Conservation (phyloP, 2,888 invertebrate genomes). For the Drosophila atripex region DNA sequence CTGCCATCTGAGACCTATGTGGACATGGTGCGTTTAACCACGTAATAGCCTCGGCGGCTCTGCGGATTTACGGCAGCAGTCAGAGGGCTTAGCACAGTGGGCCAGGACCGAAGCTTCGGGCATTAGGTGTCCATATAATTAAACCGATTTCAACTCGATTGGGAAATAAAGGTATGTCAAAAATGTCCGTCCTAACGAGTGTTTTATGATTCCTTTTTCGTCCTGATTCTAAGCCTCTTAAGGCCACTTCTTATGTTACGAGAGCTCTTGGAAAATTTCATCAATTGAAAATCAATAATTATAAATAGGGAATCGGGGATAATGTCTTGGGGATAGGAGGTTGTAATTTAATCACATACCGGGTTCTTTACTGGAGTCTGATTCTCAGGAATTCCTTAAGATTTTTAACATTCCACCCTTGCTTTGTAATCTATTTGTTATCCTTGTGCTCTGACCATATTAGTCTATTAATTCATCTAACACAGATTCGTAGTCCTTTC, state of each 20-base stretch:
- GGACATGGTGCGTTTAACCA: slow-evolving; percentile 58
- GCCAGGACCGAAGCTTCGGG: slow-evolving; percentile 9
- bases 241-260: not conserved
- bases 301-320: not conserved
- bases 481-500: slow-evolving; percentile 26
- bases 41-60: slow-evolving; percentile 50
- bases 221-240: slow-evolving; percentile 29
- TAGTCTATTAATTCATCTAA: slow-evolving; percentile 34
- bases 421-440: slow-evolving; percentile 32
- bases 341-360: not conserved
- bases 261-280: not conserved
- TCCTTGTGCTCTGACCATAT: slow-evolving; percentile 25
- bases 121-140: slow-evolving; percentile 24
- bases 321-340: not conserved
- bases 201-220: slow-evolving; percentile 2
- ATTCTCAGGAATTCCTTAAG: not conserved
- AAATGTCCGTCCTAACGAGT: not conserved
- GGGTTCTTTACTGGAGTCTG: not conserved
- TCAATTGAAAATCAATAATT: slow-evolving; percentile 1
- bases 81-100: slow-evolving; percentile 41
- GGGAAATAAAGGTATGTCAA: slow-evolving; percentile 25
- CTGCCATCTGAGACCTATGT: slow-evolving; percentile 46
- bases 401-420: not conserved
- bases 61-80: slow-evolving; percentile 41
- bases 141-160: slow-evolving; percentile 33